phyloP scores from a whole-genome alignment of 2,797 vertebrate genomes.

The Phoxinus dragarum region DNA sequence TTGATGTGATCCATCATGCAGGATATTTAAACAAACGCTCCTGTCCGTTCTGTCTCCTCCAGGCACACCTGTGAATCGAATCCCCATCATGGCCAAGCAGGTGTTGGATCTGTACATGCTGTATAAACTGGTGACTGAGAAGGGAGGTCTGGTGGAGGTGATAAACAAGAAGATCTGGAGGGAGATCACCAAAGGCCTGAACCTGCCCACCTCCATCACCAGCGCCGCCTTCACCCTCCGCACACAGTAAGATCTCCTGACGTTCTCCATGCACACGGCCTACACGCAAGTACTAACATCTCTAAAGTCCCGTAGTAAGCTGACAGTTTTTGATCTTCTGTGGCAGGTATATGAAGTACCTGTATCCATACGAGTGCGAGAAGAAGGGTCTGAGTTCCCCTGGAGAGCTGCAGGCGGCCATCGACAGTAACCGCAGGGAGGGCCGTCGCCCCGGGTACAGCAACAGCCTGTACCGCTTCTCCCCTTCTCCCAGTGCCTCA shows the following conservation, averaged over 20 bases:
- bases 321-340: constrained; percentile 7
- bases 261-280: too few species aligned
- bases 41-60: constrained; percentile 17
- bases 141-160: constrained; percentile 87
- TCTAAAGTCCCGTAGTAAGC: neutral
- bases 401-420: constrained; percentile 87
- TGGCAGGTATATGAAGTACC: constrained; percentile 89
- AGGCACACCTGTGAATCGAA: constrained; percentile 90
- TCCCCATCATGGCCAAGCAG: constrained; percentile 92
- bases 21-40: neutral
- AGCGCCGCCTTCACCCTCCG: constrained; percentile 89
- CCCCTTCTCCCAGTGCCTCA: constrained; percentile 74
- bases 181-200: constrained; percentile 90
- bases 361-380: constrained; percentile 89
- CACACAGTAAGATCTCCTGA: constrained; percentile 81
- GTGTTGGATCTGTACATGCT: constrained; percentile 89
- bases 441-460: constrained; percentile 87
- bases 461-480: constrained; percentile 83
- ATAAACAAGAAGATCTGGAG: constrained; percentile 92
- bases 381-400: constrained; percentile 89
- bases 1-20: neutral
- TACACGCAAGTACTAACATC: neutral
- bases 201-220: constrained; percentile 90
- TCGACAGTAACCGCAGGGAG: constrained; percentile 88
- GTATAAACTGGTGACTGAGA: constrained; percentile 89